These are phyloP conservation scores for Spatulosminthurus flaviceps DNA, from an alignment of 2,888 invertebrate species.

Conservation along the genomic window DNA sequence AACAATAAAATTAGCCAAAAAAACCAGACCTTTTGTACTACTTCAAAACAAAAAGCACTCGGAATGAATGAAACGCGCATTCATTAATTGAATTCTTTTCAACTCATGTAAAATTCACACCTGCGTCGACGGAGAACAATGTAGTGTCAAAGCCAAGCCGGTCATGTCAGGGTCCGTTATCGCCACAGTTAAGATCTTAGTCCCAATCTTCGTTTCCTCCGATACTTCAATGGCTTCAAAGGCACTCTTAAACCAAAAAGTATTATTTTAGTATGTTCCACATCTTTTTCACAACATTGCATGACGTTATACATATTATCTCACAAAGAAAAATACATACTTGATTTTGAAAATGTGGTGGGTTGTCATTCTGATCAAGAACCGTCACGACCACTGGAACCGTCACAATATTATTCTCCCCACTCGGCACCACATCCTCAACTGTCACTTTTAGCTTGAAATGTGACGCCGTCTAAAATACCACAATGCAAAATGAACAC, in stretches of 20 bases:
- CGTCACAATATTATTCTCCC: slow-evolving; percentile 76
- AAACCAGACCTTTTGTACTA: too few relatives aligned
- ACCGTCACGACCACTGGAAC: slow-evolving; percentile 84
- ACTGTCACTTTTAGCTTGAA: slow-evolving; percentile 82
- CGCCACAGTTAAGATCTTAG: slow-evolving; percentile 77
- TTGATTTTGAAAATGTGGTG: slow-evolving; percentile 77
- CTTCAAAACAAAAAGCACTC: neutral
- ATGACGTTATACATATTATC: too few relatives aligned
- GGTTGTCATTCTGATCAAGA: slow-evolving; percentile 87
- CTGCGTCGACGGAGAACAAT: slow-evolving; percentile 69
- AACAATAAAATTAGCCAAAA: neutral
- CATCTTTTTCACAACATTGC: too few relatives aligned
- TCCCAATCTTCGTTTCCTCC: slow-evolving; percentile 79
- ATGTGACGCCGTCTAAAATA: slow-evolving; percentile 78
- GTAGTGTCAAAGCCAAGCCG: slow-evolving; percentile 82
- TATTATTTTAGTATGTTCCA: neutral
- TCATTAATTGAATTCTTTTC: neutral
- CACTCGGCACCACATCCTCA: slow-evolving; percentile 75
- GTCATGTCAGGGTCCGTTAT: slow-evolving; percentile 83
- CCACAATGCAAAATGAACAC: neutral
- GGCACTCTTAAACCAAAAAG: slow-evolving; percentile 78
- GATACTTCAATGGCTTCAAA: slow-evolving; percentile 78
- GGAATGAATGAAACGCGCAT: too few relatives aligned
- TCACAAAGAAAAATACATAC: slow-evolving; percentile 67
- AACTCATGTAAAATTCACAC: slow-evolving; percentile 63